Conservation (phyloP, 2,888 invertebrate genomes). For the Thymelicus acteon region DNA sequence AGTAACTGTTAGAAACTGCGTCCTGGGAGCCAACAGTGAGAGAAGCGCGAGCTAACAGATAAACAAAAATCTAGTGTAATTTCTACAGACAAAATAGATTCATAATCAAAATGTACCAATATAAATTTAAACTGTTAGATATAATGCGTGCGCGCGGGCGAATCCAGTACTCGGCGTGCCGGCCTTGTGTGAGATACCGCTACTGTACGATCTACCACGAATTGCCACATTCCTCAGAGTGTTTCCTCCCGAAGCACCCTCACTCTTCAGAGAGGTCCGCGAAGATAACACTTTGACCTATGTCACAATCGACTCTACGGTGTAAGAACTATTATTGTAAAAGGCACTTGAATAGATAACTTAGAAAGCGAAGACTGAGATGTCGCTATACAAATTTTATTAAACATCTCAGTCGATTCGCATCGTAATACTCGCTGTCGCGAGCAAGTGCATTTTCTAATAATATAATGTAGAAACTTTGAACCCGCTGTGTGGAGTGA, state of each 20-base stretch:
- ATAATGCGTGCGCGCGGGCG: constrained; percentile 66
- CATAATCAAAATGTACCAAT: constrained; percentile 90
- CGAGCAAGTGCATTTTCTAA: constrained; percentile 35
- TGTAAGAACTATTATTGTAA: constrained; percentile 34
- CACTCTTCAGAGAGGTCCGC: constrained; percentile 13
- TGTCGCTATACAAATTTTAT: constrained; percentile 30
- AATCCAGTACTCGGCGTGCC: constrained; percentile 49
- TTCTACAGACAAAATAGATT: constrained; percentile 85
- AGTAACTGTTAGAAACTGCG: constrained; percentile 67
- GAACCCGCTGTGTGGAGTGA: constrained; percentile 37
- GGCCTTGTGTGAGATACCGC: constrained; percentile 28
- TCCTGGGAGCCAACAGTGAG: constrained; percentile 77
- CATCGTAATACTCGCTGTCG: not conserved
- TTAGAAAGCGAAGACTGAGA: constrained; percentile 11
- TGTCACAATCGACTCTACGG: constrained; percentile 22
- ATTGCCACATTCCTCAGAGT: constrained; percentile 28
- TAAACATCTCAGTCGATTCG: constrained; percentile 17
- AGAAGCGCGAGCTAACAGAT: constrained; percentile 58
- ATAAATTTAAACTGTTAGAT: constrained; percentile 82
- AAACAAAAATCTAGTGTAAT: constrained; percentile 82
- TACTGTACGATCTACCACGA: not conserved
- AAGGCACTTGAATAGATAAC: constrained; percentile 26
- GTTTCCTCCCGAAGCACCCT: constrained; percentile 2
- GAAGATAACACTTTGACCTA: constrained; percentile 31
- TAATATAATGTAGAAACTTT: constrained; percentile 34